Evolutionary conservation across 2,888 invertebrate species (phyloP).

Genomic region (Flexamia atlantica): DNA sequence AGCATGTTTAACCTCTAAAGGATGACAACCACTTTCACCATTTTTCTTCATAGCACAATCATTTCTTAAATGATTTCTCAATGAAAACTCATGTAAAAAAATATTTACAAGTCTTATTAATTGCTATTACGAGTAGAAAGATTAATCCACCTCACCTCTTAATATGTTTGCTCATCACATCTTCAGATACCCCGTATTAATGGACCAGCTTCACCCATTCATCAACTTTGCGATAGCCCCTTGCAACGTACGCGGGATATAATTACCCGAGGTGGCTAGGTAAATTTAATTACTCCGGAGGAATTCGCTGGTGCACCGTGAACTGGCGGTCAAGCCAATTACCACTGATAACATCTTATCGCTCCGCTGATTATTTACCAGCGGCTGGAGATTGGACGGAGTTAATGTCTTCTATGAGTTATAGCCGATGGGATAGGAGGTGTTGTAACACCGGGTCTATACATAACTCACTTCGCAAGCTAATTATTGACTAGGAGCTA

Average conservation of each 20-base stretch:
- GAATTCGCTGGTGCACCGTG: not conserved
- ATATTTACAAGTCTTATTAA: not conserved
- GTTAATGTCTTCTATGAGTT: constrained; percentile 30
- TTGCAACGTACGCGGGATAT: not conserved
- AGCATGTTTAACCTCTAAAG: too few species aligned
- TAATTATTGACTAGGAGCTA: not conserved
- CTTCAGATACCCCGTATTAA: not conserved
- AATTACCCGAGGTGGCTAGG: constrained; percentile 31
- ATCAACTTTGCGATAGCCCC: not conserved
- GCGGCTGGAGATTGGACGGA: not conserved
- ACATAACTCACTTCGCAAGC: constrained; percentile 7
- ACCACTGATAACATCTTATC: constrained; percentile 37
- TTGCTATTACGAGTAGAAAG: too few species aligned
- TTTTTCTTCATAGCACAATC: not conserved
- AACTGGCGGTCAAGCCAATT: constrained; percentile 13
- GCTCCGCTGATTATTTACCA: constrained; percentile 11
- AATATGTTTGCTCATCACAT: not conserved
- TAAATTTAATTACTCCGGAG: constrained; percentile 40
- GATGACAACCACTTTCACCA: not conserved
- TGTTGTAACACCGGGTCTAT: constrained; percentile 29
- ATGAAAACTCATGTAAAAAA: not conserved
- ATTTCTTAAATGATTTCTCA: not conserved
- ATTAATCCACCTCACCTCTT: too few species aligned
- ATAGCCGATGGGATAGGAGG: not conserved
- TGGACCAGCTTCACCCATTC: not conserved